Evolutionary conservation across 2,113 vertebrate genomes (phyloP), one percentile per base, ranked within the genome.

Genomic region (Platichthys flesus): DNA sequence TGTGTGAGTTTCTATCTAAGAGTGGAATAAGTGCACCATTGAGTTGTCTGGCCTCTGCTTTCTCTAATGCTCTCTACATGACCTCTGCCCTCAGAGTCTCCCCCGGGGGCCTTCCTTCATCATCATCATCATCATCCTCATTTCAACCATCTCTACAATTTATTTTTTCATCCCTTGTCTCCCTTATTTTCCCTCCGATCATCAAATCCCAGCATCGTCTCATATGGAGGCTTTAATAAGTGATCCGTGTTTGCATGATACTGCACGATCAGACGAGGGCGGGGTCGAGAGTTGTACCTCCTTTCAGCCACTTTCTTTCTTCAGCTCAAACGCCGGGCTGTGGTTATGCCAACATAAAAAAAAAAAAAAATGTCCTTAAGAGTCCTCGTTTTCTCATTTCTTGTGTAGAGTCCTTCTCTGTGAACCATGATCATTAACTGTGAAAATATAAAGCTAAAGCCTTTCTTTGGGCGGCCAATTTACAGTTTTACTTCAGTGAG

Each of bases 171-270:
- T 15, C 65, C 47, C 24, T 31, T 5, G 0, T 60, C 56, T 58
- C 45, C 45, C 71, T 67, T 56, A 16, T 51, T 76, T 76, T 64
- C 75, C 67, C 31, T 74, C n/a, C 40, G 57, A 61, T 49, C 47
- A 7, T 78, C 23, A 59, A 65, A 61, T 55, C 70, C 35, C 63
- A 37, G 54, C 62, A 26, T 62, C 6, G 65, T 79, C 45, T 72
- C 45, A 72, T 5, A 52, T 47, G 59, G 15, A 4, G n/a, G 35
- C 66, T 80, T 84, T 42, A 81, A 72, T 82, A 68, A 85, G 84
- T 80, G 18, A 84, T 60, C 20, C 9, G 21, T 68, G 79, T 76
- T 83, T 77, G 55, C 68, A n/a, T 67, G 9, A 57, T 82, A 77
- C 65, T 64, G 67, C 68, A 20, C 23, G 35, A 35, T 47, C 60